Conservation (phyloP, 2,888 invertebrate species). For the Archips xylosteana region DNA sequence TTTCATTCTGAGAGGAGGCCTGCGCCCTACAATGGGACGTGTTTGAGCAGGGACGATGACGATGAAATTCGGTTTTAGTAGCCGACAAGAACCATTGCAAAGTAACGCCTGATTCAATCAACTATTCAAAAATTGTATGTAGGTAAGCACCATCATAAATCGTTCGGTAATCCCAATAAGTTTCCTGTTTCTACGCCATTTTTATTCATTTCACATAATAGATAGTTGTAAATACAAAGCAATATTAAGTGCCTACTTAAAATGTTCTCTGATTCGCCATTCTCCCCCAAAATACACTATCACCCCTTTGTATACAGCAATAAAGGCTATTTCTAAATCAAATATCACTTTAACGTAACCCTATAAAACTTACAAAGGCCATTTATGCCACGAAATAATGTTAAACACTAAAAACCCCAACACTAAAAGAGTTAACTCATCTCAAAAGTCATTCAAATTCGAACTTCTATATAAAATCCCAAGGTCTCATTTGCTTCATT, state of each 20-base stretch:
- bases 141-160: too few species aligned
- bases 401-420: slow-evolving; percentile 6
- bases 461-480: background rate
- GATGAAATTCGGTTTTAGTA: too few species aligned
- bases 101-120: too few species aligned
- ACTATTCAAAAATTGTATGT: too few species aligned
- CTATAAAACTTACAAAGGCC: slow-evolving; percentile 19
- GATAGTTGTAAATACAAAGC: slow-evolving; percentile 3
- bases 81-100: too few species aligned
- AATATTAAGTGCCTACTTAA: slow-evolving; percentile 25
- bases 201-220: slow-evolving; percentile 6
- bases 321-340: slow-evolving; percentile 29
- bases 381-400: slow-evolving; percentile 25
- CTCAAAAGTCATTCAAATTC: background rate
- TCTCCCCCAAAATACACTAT: background rate
- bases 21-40: too few species aligned
- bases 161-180: too few species aligned
- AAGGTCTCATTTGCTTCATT: background rate
- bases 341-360: slow-evolving; percentile 24
- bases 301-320: slow-evolving; percentile 7
- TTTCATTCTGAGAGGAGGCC: too few species aligned
- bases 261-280: slow-evolving; percentile 6
- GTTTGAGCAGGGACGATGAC: too few species aligned
- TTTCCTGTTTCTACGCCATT: too few species aligned
- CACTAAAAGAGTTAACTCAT: background rate